A percentile compares a stretch with the other conserved stretches of the same genome.
Evolutionary conservation across 2,113 vertebrate genomes (phyloP).

Genomic region (Brachirus orientalis): DNA sequence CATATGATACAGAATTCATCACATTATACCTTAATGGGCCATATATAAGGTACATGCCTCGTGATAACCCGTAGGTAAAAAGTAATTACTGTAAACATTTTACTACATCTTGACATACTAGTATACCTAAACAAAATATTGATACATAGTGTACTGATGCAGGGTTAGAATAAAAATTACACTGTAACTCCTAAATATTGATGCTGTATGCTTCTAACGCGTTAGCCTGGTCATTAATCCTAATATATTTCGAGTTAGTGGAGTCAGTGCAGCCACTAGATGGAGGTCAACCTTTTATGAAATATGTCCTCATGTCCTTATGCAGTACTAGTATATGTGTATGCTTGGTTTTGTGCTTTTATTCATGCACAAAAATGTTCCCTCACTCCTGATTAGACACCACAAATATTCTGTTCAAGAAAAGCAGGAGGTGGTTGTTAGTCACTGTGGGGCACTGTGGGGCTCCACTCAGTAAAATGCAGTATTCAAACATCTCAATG

Average conservation of each 20-base stretch:
- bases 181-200: no score
- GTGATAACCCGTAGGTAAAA: no score
- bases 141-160: no score
- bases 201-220: background rate
- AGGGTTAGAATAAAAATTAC: no score
- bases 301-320: constrained; percentile 46
- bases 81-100: no score
- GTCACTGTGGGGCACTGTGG: constrained; percentile 1
- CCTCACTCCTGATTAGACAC: constrained; percentile 11
- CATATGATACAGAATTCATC: no score
- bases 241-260: constrained; percentile 31
- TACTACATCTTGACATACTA: no score
- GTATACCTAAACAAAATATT: no score
- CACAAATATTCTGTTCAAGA: background rate
- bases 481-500: constrained; percentile 9
- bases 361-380: constrained; percentile 2
- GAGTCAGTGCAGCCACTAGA: constrained; percentile 67
- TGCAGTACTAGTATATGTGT: background rate
- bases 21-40: no score
- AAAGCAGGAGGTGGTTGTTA: constrained; percentile 14
- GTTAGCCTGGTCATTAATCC: constrained; percentile 53
- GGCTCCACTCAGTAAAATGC: constrained; percentile 1
- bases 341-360: background rate
- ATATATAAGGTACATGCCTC: no score
- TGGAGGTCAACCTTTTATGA: constrained; percentile 70